Evolutionary conservation across 2,113 vertebrate genomes (phyloP).

Genomic region (Amphilophus citrinellus): DNA sequence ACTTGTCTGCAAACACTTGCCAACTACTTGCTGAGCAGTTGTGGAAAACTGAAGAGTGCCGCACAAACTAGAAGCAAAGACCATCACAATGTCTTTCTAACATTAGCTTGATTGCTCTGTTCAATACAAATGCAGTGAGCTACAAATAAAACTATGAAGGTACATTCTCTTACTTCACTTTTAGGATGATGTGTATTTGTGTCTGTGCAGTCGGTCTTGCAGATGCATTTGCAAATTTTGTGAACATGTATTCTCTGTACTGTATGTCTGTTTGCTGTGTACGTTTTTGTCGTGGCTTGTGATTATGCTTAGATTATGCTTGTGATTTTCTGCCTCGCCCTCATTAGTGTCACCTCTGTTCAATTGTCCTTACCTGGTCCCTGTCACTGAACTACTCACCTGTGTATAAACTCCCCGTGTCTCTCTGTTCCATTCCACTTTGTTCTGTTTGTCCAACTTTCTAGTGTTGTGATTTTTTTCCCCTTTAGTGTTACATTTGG

Average conservation of each 20-base stretch:
- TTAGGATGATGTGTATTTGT: neutral
- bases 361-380: too few species aligned
- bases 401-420: too few species aligned
- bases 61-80: too few species aligned
- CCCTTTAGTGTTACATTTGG: neutral
- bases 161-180: neutral
- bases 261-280: neutral
- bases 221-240: neutral
- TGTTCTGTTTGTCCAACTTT: too few species aligned
- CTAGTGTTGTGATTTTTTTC: too few species aligned
- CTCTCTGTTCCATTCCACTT: too few species aligned
- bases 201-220: neutral
- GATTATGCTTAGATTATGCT: too few species aligned
- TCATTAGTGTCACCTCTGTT: too few species aligned
- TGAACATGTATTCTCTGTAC: neutral
- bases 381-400: neutral
- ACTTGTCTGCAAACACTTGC: neutral
- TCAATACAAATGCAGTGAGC: neutral
- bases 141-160: neutral
- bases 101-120: neutral
- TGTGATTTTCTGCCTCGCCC: too few species aligned
- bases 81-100: too few species aligned
- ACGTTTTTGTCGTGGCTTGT: neutral
- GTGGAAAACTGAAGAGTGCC: neutral
- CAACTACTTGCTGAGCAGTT: neutral